Evolutionary conservation across 2,888 invertebrate species (phyloP).

Genomic region (Machimus rusticus): DNA sequence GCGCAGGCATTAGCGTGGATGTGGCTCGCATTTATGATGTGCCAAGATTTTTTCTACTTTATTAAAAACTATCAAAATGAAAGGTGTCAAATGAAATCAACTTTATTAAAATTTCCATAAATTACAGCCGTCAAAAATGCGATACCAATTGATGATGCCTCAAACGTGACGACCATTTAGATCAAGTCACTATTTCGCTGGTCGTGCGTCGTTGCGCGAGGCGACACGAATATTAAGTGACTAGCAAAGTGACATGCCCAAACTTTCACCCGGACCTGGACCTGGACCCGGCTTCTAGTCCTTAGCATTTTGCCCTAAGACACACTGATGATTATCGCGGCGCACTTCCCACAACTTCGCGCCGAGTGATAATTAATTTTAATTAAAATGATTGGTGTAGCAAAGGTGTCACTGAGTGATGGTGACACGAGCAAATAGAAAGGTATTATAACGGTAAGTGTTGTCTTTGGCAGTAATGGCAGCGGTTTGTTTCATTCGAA

Average conservation of each 20-base stretch:
- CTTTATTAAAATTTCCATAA: slow-evolving; percentile 10
- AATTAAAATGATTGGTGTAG: slow-evolving; percentile 15
- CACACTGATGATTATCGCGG: not conserved
- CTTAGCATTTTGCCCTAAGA: not conserved
- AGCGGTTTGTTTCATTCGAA: slow-evolving; percentile 10
- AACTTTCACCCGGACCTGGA: not conserved
- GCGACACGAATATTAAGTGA: not conserved
- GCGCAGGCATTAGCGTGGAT: not conserved
- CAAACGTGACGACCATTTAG: not conserved
- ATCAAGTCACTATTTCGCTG: not conserved
- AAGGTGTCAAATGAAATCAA: slow-evolving; percentile 31
- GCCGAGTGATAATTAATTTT: slow-evolving; percentile 18
- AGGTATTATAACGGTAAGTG: slow-evolving; percentile 12
- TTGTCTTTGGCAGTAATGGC: not conserved
- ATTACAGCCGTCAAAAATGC: not conserved
- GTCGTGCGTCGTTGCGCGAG: not conserved
- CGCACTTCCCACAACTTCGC: not conserved
- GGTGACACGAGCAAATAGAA: slow-evolving; percentile 12
- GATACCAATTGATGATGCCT: not conserved
- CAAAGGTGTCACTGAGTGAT: slow-evolving; percentile 30
- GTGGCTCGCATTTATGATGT: slow-evolving; percentile 22
- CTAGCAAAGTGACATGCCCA: not conserved
- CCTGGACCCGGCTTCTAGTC: not conserved
- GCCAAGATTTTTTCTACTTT: not conserved
- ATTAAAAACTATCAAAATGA: slow-evolving; percentile 12